Conservation (phyloP, 35 echinoderm and acorn worm species). For the Apostichopus japonicus region DNA sequence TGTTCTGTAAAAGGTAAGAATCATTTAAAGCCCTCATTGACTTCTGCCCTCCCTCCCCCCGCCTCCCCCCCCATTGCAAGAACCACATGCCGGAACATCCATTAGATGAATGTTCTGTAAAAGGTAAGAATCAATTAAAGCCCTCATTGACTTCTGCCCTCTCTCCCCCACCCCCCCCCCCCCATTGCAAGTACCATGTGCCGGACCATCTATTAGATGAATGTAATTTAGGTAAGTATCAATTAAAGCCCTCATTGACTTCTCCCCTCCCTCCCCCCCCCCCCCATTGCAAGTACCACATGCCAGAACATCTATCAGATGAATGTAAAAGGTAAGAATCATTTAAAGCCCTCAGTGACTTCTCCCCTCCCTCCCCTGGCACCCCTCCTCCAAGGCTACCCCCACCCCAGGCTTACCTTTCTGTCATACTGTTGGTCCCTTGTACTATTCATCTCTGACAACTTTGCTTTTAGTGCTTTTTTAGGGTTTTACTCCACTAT, state of each 20-base stretch:
- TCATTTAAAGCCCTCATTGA: not conserved
- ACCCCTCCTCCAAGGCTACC: not conserved
- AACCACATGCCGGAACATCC: conserved; percentile 79
- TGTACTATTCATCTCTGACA: too few relatives aligned
- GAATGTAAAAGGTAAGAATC: conserved; percentile 85
- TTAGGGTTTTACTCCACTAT: too few relatives aligned
- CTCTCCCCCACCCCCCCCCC: not conserved
- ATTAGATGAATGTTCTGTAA: conserved; percentile 84
- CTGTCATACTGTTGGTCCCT: too few relatives aligned
- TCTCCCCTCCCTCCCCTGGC: not conserved
- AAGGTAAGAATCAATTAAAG: conserved; percentile 58
- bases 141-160: too few relatives aligned
- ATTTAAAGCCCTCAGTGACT: not conserved
- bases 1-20: conserved; percentile 92
- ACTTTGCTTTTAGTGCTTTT: too few relatives aligned
- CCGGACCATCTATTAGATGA: conserved; percentile 79
- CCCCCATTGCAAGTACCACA: conserved; percentile 73
- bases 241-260: not conserved
- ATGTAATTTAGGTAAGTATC: conserved; percentile 84
- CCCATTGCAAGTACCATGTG: conserved; percentile 76
- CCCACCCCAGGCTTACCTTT: too few relatives aligned
- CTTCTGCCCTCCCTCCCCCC: not conserved
- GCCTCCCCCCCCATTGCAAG: conserved; percentile 69
- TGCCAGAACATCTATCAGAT: conserved; percentile 82
- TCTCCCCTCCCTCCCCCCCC: too few relatives aligned